Base-by-base conservation (phyloP, 2,888 invertebrate species). In the Caradrina clavipalpis region DNA sequence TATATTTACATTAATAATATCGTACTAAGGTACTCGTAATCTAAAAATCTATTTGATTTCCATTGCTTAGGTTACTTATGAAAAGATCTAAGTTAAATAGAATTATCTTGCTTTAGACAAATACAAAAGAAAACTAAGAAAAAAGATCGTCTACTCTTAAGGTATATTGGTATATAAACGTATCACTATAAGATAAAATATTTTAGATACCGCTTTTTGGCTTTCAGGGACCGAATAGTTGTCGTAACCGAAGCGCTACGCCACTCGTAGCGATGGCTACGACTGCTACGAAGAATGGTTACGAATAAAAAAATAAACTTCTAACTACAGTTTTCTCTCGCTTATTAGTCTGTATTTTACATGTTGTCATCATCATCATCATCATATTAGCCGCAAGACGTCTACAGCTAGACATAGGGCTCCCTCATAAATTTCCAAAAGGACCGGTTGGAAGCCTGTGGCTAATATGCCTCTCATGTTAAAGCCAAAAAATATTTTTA, bases 161-260 rank as follows among this genome's bases (percentile, higher is more conserved):
- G 1, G 1, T 21, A 1, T 21, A 21, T 15, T n/a, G 1, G 6
- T 21, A n/a, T 17, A 42, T 19, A 11, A 26, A 19, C 0, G 8
- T 17, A 31, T 13, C 1, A 22, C 10, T 64, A 49, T 15, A 47
- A 22, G 0, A 19, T 26, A 1, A 60, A 26, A 2, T n/a, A 31
- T 47, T 63, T 8, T 63, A 17, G 17, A 45, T n/a, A 22, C 47
- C 3, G 10, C 5, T 21, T 17, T 50, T 17, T 35, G n/a, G 3
- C 17, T 50, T 45, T 15, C 21, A 35, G 13, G 3, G 1, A 69
- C 21, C 13, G 50, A 31, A 31, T 19, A 49, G 11, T 19, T 17
- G 17, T 21, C 49, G 67, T 66, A 42, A 42, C 42, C 13, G 22
- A 76, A 47, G 39, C 54, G 76, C 68, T 67, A 76, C 76, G 76